Evolutionary conservation across 2,888 invertebrate genomes (phyloP), one percentile per base, ranked within the genome.

Genomic region (Coelinius sp.): DNA sequence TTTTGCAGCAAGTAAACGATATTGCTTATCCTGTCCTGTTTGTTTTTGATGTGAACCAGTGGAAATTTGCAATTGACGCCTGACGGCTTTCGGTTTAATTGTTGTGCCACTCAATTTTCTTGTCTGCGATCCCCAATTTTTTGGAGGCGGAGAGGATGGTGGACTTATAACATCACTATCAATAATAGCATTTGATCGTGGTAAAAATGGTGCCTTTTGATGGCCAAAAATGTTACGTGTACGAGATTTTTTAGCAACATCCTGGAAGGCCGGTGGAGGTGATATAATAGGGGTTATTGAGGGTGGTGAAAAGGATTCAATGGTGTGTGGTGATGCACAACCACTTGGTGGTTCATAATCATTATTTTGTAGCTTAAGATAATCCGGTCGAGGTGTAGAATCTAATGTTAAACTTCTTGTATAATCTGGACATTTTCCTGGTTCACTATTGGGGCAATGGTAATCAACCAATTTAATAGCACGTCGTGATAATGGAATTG

Each of bases 261-360:
- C 92, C 82, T 93, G 93, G 83, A 93, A 93, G 8, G 92, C 93
- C 8, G 92, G 92, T 0, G 93, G 93, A 8, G 93, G 93, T 14
- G 93, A 93, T 59, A 93, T 90, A 73, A 93, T 93, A 6, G 93
- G 93, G 0, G 92, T 93, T 12, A 92, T 88, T n/a, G 92, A 91
- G 1, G 92, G 92, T 35, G 92, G 92, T 0, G 92, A 91, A 53
- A 88, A 87, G 0, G 88, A 88, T 73, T 88, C 89, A 6, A 88
- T 85, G 52, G 82, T 84, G 72, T 83, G 84, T 1, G 86, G 84
- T 10, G 89, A 88, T 1, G 88, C 88, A 53, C 88, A 85, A n/a
- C 86, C 79, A 71, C 83, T 85, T 5, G 80, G 76, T 8, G 75
- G 80, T 2, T 84, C 83, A n/a, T 83, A 77, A 85, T 89, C 88